Evolutionary conservation across 2,113 vertebrate genomes (phyloP), one percentile per base, ranked within the genome.

Genomic region (Cyprinodon tularosa): DNA sequence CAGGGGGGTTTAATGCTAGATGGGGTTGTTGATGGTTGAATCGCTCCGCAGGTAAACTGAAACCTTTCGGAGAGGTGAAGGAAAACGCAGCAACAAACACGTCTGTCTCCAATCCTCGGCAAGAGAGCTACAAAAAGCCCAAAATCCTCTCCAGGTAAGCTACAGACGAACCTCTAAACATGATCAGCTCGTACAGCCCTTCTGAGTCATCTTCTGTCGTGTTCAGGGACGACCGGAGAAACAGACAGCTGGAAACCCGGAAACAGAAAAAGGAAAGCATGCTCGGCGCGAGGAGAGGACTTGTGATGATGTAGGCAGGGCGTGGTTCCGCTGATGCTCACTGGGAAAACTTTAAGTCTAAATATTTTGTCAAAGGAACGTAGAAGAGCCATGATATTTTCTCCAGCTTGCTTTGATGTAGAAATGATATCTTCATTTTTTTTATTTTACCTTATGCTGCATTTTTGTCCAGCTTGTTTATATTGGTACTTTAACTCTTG

Each of bases 61-160:
- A 96, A 87, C 94, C 95, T 0, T 97, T 96, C 88, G 95, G 86
- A 68, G 94, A 93, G 8, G 4, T 8, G 14, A 94, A 96, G 78
- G 96, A 97, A 91, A 96, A 96, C 66, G 11, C 17, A 0, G 44
- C 37, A 37, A 81, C 22, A 6, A 93, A 76, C 78, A 94, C 92
- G 65, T 84, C 93, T 44, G 73, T 62, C 0, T n/a, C 71, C 1
- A 89, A 86, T 50, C 84, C 94, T 0, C 91, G 68, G 15, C 95
- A 94, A 90, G 96, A 93, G 74, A 92, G 91, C 44, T 97, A 96
- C 84, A 98, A 98, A 86, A 95, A 96, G 76, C 96, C 95, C n/a
- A 84, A 37, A 78, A 89, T 96, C 53, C 94, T 95, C 79, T 95
- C 95, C 20, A 95, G 96, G 98, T 97, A 12, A 76, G 93, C 89